phyloP scores from a whole-genome alignment of 2,113 vertebrate species.

The Cryptoleucopteryx plumbea region DNA sequence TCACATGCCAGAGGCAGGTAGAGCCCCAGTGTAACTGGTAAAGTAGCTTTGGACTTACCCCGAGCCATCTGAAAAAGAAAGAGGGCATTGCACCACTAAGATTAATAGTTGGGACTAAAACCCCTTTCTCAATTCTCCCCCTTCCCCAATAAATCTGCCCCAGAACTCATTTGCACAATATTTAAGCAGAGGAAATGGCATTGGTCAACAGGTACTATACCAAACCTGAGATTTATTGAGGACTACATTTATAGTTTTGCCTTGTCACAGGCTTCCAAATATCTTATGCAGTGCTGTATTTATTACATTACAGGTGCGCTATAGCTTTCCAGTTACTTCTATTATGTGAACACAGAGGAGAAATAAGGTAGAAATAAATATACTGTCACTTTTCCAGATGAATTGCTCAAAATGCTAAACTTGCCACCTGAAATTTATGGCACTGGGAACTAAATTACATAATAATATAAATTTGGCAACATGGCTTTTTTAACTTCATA shows the following conservation, averaged over 20 bases:
- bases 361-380: constrained; percentile 47
- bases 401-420: constrained; percentile 26
- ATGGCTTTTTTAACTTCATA: neutral
- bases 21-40: neutral
- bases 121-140: neutral
- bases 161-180: constrained; percentile 27
- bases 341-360: constrained; percentile 26
- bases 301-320: neutral
- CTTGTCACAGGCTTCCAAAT: constrained; percentile 35
- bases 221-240: constrained; percentile 32
- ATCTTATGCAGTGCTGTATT: constrained; percentile 10
- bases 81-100: neutral
- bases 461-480: constrained; percentile 5
- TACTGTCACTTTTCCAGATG: constrained; percentile 2
- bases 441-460: neutral
- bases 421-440: neutral
- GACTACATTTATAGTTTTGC: neutral
- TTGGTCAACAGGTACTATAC: neutral
- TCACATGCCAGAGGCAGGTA: neutral
- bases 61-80: neutral
- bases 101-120: neutral
- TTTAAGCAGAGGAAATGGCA: neutral
- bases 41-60: neutral
- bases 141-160: constrained; percentile 10
- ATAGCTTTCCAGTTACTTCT: constrained; percentile 19